Conservation (phyloP, 2,113 vertebrate genomes). For the Semnornis frantzii region DNA sequence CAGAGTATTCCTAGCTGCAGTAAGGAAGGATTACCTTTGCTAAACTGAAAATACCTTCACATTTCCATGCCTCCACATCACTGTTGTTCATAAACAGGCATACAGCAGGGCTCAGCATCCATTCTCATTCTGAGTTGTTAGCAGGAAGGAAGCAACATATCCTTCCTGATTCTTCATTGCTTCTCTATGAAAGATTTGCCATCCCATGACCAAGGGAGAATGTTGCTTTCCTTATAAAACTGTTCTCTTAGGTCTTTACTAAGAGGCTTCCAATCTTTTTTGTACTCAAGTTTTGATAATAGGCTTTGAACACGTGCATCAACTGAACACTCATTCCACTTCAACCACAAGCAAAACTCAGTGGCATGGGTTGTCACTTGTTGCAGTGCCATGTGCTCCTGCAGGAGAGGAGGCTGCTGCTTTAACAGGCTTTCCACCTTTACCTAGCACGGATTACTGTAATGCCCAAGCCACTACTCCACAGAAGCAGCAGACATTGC, state of each 20-base stretch:
- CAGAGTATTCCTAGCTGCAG: neutral
- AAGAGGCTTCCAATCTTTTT: too few relatives aligned
- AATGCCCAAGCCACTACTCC: neutral
- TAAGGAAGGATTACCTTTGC: neutral
- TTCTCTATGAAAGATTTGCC: neutral
- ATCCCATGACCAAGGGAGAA: neutral
- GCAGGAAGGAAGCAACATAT: neutral
- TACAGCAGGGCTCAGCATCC: neutral
- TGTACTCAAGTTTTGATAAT: accelerated
- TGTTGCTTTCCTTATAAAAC: neutral
- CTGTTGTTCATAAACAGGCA: neutral
- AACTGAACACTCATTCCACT: neutral
- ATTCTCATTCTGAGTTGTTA: neutral
- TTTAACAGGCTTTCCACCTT: constrained; percentile 4
- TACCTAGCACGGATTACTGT: neutral
- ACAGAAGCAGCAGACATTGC: constrained; percentile 16
- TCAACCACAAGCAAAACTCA: neutral
- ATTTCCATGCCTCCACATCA: neutral
- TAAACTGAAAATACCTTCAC: neutral
- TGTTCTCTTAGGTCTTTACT: too few relatives aligned
- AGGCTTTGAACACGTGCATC: neutral
- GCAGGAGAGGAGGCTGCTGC: constrained; percentile 16
- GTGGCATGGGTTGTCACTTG: neutral
- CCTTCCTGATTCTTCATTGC: neutral
- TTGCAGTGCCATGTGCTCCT: constrained; percentile 27